phyloP scores from a whole-genome alignment of 2,888 invertebrate species.

The Galerucella nymphaeae region DNA sequence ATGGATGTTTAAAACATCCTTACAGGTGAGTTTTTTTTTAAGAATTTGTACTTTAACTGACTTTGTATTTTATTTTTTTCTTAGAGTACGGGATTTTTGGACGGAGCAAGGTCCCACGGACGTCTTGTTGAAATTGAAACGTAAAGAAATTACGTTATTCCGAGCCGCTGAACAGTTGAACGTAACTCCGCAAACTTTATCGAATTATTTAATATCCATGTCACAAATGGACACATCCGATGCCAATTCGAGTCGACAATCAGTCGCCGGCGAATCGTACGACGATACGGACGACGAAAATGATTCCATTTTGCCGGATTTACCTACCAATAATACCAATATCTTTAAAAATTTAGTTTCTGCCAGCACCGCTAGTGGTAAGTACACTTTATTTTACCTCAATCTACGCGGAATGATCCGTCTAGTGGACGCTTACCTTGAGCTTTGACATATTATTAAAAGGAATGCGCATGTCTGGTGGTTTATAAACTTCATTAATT shows the following conservation, averaged over 20 bases:
- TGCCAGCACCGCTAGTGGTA: conserved; percentile 11
- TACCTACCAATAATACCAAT: conserved; percentile 64
- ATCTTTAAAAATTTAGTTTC: conserved; percentile 53
- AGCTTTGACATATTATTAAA: too few relatives aligned
- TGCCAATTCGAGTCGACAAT: conserved; percentile 61
- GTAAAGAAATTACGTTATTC: conserved; percentile 78
- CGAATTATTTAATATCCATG: conserved; percentile 75
- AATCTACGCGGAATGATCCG: neutral
- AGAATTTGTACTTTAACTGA: neutral
- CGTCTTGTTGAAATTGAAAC: conserved; percentile 75
- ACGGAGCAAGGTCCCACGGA: conserved; percentile 81
- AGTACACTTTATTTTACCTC: neutral
- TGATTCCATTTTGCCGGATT: conserved; percentile 65
- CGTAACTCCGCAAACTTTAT: conserved; percentile 79
- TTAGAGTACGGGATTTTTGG: conserved; percentile 79
- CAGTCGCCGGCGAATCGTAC: conserved; percentile 62
- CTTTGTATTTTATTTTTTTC: conserved; percentile 43
- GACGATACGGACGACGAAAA: conserved; percentile 65
- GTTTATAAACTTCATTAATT: too few relatives aligned
- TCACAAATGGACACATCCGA: conserved; percentile 67
- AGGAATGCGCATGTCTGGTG: too few relatives aligned
- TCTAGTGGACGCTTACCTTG: too few relatives aligned
- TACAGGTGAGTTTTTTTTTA: conserved; percentile 74
- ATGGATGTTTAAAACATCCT: conserved; percentile 88
- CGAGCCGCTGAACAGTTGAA: conserved; percentile 81